Conservation (phyloP, 2,113 vertebrate genomes). For the Phylloscopus trochilus region DNA sequence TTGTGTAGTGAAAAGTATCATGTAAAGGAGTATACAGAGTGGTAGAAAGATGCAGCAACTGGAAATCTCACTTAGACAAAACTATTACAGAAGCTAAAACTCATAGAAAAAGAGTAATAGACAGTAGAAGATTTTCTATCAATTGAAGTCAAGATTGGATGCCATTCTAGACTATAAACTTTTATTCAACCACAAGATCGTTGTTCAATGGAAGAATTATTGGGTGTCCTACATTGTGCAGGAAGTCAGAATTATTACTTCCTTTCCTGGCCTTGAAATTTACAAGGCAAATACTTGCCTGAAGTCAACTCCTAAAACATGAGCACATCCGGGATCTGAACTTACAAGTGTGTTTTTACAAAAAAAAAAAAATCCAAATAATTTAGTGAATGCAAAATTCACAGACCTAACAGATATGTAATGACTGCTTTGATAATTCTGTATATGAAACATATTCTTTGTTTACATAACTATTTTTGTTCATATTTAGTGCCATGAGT, state of each 20-base stretch:
- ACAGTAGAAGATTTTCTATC: background rate
- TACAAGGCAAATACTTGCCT: background rate
- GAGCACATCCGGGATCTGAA: background rate
- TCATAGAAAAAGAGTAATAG: background rate
- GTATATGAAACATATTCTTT: background rate
- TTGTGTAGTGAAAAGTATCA: background rate
- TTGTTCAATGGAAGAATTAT: background rate
- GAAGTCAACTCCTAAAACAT: background rate
- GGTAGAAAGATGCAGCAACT: background rate
- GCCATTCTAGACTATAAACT: background rate
- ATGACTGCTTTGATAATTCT: background rate
- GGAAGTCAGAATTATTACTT: background rate
- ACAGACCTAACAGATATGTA: background rate
- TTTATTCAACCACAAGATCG: background rate
- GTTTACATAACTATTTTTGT: background rate
- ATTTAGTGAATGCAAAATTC: background rate
- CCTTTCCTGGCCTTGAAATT: background rate
- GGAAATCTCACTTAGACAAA: background rate
- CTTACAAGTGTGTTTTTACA: background rate
- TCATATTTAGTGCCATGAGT: background rate
- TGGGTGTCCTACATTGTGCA: background rate
- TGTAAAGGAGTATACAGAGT: background rate
- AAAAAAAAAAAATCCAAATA: background rate
- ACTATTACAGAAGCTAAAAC: background rate
- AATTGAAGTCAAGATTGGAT: background rate